phyloP scores from a whole-genome alignment of 37 sponge, comb jelly and placozoan species.

The Crambe crambe region DNA sequence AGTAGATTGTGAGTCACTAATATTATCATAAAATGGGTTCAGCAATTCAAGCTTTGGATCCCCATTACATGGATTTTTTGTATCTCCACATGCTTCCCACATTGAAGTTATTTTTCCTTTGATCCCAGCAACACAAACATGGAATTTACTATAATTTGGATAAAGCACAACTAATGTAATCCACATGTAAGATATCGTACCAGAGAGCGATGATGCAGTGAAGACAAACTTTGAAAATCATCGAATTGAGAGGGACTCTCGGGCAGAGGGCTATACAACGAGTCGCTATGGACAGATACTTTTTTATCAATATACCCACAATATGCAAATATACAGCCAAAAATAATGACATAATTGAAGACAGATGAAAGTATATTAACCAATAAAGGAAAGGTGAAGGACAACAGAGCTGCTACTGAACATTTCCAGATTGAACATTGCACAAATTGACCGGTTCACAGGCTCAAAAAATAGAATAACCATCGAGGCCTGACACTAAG shows the following conservation, averaged over 20 bases:
- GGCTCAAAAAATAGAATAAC: not conserved
- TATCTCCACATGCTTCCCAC: not conserved
- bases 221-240: not conserved
- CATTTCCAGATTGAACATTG: too few relatives aligned
- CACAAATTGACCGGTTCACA: not conserved
- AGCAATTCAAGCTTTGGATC: not conserved
- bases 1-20: not conserved
- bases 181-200: not conserved
- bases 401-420: too few relatives aligned
- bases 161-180: not conserved
- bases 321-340: not conserved
- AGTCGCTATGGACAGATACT: not conserved
- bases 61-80: not conserved
- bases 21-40: slow-evolving; percentile 9
- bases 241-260: not conserved
- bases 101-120: not conserved
- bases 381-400: too few relatives aligned
- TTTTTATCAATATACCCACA: not conserved
- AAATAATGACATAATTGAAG: too few relatives aligned
- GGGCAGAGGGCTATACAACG: not conserved
- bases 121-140: not conserved
- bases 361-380: not conserved
- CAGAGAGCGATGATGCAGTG: slow-evolving; percentile 2
- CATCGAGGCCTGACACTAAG: too few relatives aligned
- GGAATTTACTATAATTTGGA: not conserved